Percentiles rank a stretch among this genome's conserved stretches.
phyloP scores from a whole-genome alignment of 2,797 vertebrate genomes.

The Alcedo quadribrachys region DNA sequence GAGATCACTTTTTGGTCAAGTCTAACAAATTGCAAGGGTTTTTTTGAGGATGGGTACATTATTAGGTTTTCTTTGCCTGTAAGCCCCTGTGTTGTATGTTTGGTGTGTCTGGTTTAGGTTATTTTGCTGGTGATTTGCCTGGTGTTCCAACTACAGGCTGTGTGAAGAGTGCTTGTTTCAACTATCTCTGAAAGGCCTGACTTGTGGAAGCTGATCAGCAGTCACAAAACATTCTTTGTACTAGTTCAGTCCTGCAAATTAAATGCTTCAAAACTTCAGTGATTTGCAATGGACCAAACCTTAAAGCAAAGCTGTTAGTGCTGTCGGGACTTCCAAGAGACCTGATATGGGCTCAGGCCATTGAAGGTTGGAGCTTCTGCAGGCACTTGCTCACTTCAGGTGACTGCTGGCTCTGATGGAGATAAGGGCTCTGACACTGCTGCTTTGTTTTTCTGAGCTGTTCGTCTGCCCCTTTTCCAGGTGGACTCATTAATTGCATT shows the following conservation, averaged over 20 bases:
- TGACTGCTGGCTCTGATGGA: neutral
- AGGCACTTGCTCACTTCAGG: fast-evolving
- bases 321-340: neutral
- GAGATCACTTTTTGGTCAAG: neutral
- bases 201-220: neutral
- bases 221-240: neutral
- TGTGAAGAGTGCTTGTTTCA: neutral
- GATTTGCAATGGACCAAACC: neutral
- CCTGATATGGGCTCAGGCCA: fast-evolving
- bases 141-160: neutral
- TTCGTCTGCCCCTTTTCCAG: neutral
- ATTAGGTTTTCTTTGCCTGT: neutral
- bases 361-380: neutral
- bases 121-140: neutral
- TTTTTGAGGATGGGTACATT: neutral
- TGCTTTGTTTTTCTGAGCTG: neutral
- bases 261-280: neutral
- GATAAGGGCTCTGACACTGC: neutral
- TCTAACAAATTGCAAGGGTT: neutral
- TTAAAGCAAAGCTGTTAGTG: neutral
- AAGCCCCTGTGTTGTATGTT: neutral
- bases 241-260: neutral
- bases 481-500: constrained; percentile 47
- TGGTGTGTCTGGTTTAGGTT: neutral
- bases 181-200: neutral